Evolutionary conservation across 37 sponge, comb jelly and placozoan genomes (phyloP), one percentile per base, ranked within the genome.

Genomic region (Ianthella basta): DNA sequence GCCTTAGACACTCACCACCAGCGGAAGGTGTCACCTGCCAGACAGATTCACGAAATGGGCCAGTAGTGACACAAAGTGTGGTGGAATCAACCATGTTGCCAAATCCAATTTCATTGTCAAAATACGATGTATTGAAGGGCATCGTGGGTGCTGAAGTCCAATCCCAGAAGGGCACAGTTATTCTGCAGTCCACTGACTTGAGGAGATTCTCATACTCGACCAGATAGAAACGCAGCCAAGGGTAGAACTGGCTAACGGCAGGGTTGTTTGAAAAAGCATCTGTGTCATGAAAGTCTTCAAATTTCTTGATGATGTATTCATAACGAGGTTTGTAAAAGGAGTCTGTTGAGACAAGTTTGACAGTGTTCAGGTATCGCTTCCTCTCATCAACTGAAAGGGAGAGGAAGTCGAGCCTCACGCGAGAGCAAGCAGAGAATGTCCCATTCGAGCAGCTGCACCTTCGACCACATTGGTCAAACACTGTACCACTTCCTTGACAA

Each of bases 111-210:
- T 15, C 39, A n/a, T 85, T 80, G 60, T 77, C 83, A 72, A 86
- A 93, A 0, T 90, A 88, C 12, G 79, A 56, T 35, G 90, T 73
- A 0, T 73, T 82, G 56, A 90, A 93, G 27, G 94, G 94, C 14
- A 69, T 70, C 21, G 34, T 59, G 1, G 90, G 88, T 35, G 90
- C 56, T 0, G 69, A 79, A 29, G 94, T 90, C 90, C 90, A 93
- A 29, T 93, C 94, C 80, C 86, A 93, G 84, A 69, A 93, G 1
- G 94, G 94, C 24, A 93, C 85, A 33, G 90, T 90, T 33, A 93
- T 56, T 30, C 80, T 81, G 33, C 90, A 86, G 80, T 90, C 82
- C 50, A 93, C 59, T 23, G 83, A 68, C 56, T 56, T 72, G 55
- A 93, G 68, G 40, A 93, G 67, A 57, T 93, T 82, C 57, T 93